Evolutionary conservation across 2,888 invertebrate species (phyloP), one percentile per base, ranked within the genome.

Genomic region (Acronicta aceris): DNA sequence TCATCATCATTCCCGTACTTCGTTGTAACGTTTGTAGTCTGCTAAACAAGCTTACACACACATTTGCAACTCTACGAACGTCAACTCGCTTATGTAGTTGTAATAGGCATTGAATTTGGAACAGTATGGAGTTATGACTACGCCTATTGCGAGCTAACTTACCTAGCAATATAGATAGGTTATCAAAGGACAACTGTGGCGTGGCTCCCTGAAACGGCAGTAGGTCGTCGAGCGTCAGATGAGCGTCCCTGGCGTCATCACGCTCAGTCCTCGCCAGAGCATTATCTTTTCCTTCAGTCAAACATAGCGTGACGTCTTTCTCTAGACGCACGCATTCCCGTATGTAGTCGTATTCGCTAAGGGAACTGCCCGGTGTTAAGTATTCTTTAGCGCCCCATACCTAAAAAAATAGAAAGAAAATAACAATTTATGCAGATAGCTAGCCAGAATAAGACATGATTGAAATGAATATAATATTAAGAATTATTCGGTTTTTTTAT

Each of bases 251-350:
- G 40, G 96, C 96, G 91, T 98, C 98, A 88, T 98, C 98, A 81
- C 96, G 95, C 51, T 96, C 97, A 0, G 97, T 97, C 84, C 99
- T 95, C 0, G 97, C 97, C 71, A 96, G 95, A 67, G 97, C 96
- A 57, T 96, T 95, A 71, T 96, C 95, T 36, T 95, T 95, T 75
- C 97, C 97, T 42, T 96, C 95, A 65, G 96, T 95, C 1, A 97
- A 86, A 52, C 95, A 96, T 65, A 98, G 87, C 40, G 96, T 94
- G 2, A 98, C 97, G 89, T 99, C 99, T 84, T 97, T 96, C 86
- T 99, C 99, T 81, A 99, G 91, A 83, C 99, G 98, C 60, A 99
- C 97, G 87, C 99, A 99, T 81, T 97, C 97, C 81, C 99, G 98
- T 57, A 99, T 97, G 86, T 99, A 99, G 87, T 98, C 98, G 88